phyloP scores from a whole-genome alignment of 2,888 invertebrate genomes.

The Caenorhabditis wallacei region DNA sequence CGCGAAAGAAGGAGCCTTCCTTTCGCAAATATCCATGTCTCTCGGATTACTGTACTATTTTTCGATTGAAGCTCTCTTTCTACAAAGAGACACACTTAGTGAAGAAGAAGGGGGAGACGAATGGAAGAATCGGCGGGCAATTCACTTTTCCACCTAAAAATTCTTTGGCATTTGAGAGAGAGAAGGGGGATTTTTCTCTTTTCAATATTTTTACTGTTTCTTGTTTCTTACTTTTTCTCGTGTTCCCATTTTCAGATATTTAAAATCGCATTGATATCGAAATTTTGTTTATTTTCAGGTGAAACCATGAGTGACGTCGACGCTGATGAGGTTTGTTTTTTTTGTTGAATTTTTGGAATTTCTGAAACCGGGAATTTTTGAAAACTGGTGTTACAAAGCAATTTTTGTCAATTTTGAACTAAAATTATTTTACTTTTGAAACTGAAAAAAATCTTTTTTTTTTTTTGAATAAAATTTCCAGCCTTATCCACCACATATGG shows the following conservation, averaged over 20 bases:
- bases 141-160: constrained; percentile 24
- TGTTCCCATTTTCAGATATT: background rate
- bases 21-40: constrained; percentile 44
- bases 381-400: background rate
- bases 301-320: constrained; percentile 63
- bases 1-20: background rate
- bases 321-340: constrained; percentile 66
- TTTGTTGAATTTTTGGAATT: background rate
- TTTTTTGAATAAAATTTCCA: constrained; percentile 7
- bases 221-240: background rate
- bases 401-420: too few species aligned
- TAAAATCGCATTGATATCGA: background rate
- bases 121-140: constrained; percentile 2
- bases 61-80: background rate
- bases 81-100: constrained; percentile 39
- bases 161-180: constrained; percentile 19
- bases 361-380: too few species aligned
- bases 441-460: background rate
- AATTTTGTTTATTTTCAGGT: background rate
- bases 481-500: constrained; percentile 48
- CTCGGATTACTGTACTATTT: constrained; percentile 8
- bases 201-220: background rate
- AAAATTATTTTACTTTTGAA: too few species aligned
- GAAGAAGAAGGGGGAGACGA: background rate
- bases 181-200: too few species aligned